These are phyloP conservation scores for Heliopora coerulea DNA, from an alignment of 92 coral and sea anemone species.

Conservation along the genomic window DNA sequence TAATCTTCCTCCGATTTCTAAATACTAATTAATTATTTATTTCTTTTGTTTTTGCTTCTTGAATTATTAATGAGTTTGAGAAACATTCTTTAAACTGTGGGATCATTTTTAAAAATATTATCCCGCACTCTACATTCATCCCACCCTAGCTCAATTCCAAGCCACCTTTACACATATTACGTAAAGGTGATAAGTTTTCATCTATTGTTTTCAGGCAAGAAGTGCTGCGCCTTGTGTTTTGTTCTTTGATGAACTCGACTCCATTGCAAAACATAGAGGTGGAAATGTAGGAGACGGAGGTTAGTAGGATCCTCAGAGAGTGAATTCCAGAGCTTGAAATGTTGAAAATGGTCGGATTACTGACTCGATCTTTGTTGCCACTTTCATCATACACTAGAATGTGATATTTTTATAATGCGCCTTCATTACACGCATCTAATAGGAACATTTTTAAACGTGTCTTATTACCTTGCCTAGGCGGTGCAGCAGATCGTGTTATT, in stretches of 20 bases:
- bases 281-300: constrained; percentile 99
- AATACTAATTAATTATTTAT: no score
- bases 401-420: background rate
- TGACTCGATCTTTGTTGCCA: background rate
- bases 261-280: constrained; percentile 97
- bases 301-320: background rate
- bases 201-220: constrained; percentile 65
- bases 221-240: constrained; percentile 99
- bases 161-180: no score
- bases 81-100: no score
- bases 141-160: no score
- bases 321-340: no score
- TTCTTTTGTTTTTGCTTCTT: no score
- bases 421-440: background rate
- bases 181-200: no score
- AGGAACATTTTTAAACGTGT: no score
- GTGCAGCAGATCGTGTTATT: constrained; percentile 99
- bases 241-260: constrained; percentile 99
- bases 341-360: background rate
- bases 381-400: background rate
- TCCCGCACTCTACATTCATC: no score
- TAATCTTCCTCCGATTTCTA: no score
- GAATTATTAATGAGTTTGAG: no score
- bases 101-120: no score
- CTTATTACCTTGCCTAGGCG: constrained; percentile 54